Conservation (phyloP, 2,113 vertebrate genomes). For the Cacatua alba region DNA sequence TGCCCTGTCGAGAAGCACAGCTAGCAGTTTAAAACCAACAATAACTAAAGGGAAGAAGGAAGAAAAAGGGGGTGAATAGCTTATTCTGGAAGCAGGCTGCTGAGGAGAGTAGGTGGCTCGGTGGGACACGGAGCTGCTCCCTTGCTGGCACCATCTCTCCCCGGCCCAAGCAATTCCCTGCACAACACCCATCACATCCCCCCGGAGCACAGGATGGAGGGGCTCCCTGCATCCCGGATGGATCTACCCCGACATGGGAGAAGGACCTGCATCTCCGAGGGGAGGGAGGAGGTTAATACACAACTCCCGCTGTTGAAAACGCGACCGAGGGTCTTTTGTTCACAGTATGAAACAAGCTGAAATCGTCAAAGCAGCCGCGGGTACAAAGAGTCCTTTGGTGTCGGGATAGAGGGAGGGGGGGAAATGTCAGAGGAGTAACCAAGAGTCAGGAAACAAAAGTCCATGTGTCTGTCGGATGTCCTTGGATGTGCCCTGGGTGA, state of each 20-base stretch:
- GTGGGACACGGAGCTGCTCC: neutral
- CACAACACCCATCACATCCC: neutral
- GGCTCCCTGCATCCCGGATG: neutral
- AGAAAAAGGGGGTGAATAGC: neutral
- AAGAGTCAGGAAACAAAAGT: slow-evolving; percentile 23
- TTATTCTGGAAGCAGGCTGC: slow-evolving; percentile 15
- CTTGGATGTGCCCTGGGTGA: slow-evolving; percentile 53
- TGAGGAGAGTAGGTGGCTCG: neutral
- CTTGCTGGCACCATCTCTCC: neutral
- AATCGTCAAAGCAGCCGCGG: neutral
- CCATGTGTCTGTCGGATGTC: slow-evolving; percentile 38
- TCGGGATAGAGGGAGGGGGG: neutral
- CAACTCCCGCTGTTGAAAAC: neutral
- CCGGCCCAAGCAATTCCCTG: neutral
- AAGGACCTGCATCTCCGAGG: neutral
- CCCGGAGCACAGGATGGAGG: neutral
- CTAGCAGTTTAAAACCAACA: slow-evolving; percentile 13
- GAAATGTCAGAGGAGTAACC: neutral
- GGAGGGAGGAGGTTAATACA: neutral
- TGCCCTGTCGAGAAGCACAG: slow-evolving; percentile 39
- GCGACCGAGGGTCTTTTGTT: slow-evolving; percentile 45
- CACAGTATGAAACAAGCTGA: slow-evolving; percentile 67
- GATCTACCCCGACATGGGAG: neutral
- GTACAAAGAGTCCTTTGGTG: slow-evolving; percentile 62
- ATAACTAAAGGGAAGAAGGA: neutral